Conservation (phyloP, 2,797 vertebrate genomes). For the Helostoma temminkii region DNA sequence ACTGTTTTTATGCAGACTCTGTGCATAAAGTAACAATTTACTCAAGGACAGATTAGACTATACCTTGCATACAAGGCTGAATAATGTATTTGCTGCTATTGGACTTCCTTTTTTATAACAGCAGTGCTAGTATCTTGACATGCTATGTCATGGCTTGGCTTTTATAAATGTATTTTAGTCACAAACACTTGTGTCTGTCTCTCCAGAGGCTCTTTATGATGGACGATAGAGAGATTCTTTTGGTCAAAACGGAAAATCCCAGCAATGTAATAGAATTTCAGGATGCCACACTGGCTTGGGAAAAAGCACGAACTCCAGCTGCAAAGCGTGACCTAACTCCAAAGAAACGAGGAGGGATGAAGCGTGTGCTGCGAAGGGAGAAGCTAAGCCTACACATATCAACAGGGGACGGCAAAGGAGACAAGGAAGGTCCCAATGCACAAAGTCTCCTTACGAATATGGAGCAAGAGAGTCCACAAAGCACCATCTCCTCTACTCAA, state of each 20-base stretch:
- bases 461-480: slow-evolving; percentile 88
- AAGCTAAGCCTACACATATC: slow-evolving; percentile 83
- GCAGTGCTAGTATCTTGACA: not conserved
- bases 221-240: slow-evolving; percentile 81
- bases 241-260: slow-evolving; percentile 77
- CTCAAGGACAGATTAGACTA: slow-evolving; percentile 3
- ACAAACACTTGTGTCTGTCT: slow-evolving; percentile 10
- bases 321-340: slow-evolving; percentile 35
- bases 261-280: slow-evolving; percentile 83
- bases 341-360: slow-evolving; percentile 77
- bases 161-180: not conserved
- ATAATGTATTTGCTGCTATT: slow-evolving; percentile 3
- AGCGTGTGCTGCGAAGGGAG: slow-evolving; percentile 78
- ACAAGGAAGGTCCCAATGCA: slow-evolving; percentile 70
- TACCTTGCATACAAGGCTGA: slow-evolving; percentile 7
- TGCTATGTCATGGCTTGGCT: too few relatives aligned
- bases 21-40: slow-evolving; percentile 4
- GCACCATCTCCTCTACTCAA: slow-evolving; percentile 85
- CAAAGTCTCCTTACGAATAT: slow-evolving; percentile 85
- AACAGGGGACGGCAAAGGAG: slow-evolving; percentile 77
- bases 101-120: not conserved
- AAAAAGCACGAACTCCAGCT: slow-evolving; percentile 67
- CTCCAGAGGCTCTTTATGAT: slow-evolving; percentile 86
- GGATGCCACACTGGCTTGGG: slow-evolving; percentile 86
- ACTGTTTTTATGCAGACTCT: slow-evolving; percentile 11